Conservation (phyloP, 2,888 invertebrate genomes). For the Eupithecia abbreviata region DNA sequence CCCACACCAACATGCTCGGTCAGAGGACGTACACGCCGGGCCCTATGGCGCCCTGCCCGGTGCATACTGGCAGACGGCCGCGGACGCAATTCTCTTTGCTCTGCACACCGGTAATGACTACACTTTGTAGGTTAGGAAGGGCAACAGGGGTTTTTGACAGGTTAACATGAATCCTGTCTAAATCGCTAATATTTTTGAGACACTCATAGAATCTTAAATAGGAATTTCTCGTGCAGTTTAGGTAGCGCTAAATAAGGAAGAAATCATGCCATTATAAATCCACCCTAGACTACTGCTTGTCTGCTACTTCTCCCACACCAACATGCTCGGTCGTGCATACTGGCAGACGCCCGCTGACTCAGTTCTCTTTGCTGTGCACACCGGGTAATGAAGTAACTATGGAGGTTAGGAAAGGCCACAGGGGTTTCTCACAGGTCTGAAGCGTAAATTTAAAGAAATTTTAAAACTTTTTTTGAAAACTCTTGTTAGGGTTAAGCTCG, state of each 20-base stretch:
- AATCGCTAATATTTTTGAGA: no score
- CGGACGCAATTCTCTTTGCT: conserved; percentile 62
- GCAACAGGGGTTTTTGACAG: no score
- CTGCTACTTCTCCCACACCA: conserved; percentile 79
- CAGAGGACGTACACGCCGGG: conserved; percentile 68
- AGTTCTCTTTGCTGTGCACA: conserved; percentile 67
- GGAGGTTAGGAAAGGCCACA: not conserved
- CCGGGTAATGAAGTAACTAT: conserved; percentile 50
- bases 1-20: conserved; percentile 79
- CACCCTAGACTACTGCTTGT: conserved; percentile 67
- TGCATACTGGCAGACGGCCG: conserved; percentile 55
- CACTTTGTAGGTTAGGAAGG: not conserved
- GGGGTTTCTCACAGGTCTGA: no score
- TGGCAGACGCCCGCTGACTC: conserved; percentile 50
- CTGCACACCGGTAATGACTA: conserved; percentile 61
- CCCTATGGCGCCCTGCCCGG: conserved; percentile 59
- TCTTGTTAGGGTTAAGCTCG: no score
- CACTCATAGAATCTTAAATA: no score
- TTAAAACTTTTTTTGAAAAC: no score
- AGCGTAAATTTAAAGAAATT: no score
- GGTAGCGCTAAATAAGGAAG: no score
- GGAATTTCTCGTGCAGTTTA: no score
- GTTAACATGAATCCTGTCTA: no score
- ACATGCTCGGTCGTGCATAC: conserved; percentile 74
- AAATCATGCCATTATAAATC: no score